Evolutionary conservation across 2,797 vertebrate species (phyloP), one percentile per base, ranked within the genome.

Genomic region (Cynodonichthys magdalenae): DNA sequence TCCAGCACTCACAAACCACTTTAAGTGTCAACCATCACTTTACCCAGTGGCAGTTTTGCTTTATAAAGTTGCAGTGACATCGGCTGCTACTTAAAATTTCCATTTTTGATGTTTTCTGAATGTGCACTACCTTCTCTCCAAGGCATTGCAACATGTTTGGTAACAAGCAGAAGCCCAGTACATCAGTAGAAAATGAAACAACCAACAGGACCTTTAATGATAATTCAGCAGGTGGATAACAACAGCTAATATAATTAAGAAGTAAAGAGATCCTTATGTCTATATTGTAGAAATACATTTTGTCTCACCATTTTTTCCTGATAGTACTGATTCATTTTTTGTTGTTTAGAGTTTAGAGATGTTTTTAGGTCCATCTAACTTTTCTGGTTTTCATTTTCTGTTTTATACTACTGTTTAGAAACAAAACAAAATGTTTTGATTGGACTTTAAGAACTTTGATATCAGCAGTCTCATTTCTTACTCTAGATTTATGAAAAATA

Each of bases 21-120:
- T 74, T 69, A 58, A 71, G 69, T 75, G 79, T 81, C 76, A 68
- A 63, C 69, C 66, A 89, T 84, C 81, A 79, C 81, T 87, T 81
- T 79, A 56, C 47, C 68, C 71, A 86, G 74, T 49, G 11, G 81
- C 83, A 61, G 59, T 17, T 59, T 64, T 39, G 66, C 62, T 66
- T 36, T 11, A 59, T 66, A 48, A 57, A 44, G 45, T 61, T 36
- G 24, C 27, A 68, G 58, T 65, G 52, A 20, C 28, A 69, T 74
- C 68, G 41, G 47, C 46, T 41, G 1, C 51, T 53, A 28, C 19
- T 73, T 51, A 47, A 70, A 74, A 80, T 53, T 19, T 59, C 14
- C 18, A 42, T 58, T 59, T 61, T 48, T 53, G 15, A 70, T 71
- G 41, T 4, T 27, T 53, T 49, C 41, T 63, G 31, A 29, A 31